Conservation (phyloP, 2,888 invertebrate genomes). For the Anthoptus insignis region DNA sequence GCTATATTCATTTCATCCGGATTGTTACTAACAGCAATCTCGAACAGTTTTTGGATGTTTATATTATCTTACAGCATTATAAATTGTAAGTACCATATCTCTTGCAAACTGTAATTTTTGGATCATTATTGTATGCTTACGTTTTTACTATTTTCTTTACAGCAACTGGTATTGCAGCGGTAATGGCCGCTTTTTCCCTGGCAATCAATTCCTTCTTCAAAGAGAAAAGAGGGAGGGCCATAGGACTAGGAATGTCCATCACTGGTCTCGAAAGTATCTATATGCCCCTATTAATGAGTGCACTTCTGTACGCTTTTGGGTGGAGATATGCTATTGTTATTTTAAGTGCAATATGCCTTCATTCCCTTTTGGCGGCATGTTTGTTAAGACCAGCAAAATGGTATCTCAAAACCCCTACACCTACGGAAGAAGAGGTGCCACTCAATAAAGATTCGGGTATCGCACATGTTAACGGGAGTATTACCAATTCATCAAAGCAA, state of each 20-base stretch:
- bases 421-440: slow-evolving; percentile 68
- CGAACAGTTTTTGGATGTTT: slow-evolving; percentile 86
- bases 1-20: slow-evolving; percentile 85
- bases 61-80: slow-evolving; percentile 90
- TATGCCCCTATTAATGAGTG: slow-evolving; percentile 88
- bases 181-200: slow-evolving; percentile 87
- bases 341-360: slow-evolving; percentile 87
- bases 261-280: slow-evolving; percentile 90
- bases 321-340: slow-evolving; percentile 88
- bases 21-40: slow-evolving; percentile 86
- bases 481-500: slow-evolving; percentile 61
- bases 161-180: slow-evolving; percentile 88
- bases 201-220: slow-evolving; percentile 90
- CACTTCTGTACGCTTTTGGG: slow-evolving; percentile 85
- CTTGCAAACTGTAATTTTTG: too few relatives aligned
- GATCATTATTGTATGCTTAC: too few relatives aligned
- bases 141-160: slow-evolving; percentile 56
- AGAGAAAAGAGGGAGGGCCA: slow-evolving; percentile 87
- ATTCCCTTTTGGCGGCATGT: slow-evolving; percentile 87
- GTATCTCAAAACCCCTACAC: slow-evolving; percentile 83
- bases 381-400: slow-evolving; percentile 90
- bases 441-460: slow-evolving; percentile 64
- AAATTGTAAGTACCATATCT: slow-evolving; percentile 91
- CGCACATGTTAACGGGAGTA: slow-evolving; percentile 68
- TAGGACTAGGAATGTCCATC: slow-evolving; percentile 88